Conservation (phyloP, 2,888 invertebrate species). For the Hydraecia micacea region DNA sequence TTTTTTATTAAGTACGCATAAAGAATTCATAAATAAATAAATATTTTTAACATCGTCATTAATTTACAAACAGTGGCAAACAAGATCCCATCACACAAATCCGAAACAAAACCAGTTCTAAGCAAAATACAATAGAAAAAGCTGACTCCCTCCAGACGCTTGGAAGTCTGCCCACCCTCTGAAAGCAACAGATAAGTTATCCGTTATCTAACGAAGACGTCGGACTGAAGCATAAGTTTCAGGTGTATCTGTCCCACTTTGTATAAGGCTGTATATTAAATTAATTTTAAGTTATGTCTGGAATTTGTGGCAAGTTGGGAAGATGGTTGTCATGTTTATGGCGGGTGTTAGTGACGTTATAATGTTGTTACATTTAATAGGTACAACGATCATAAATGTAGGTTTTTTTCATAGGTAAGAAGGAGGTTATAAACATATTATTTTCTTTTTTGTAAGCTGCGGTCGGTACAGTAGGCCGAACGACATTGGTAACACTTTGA, state of each 20-base stretch:
- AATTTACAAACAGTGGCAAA: not conserved
- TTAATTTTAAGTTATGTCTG: conserved; percentile 54
- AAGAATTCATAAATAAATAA: not conserved
- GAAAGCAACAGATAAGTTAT: conserved; percentile 53
- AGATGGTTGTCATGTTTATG: conserved; percentile 2
- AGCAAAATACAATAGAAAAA: conserved; percentile 34
- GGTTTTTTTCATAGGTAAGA: not conserved
- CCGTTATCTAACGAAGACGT: conserved; percentile 48
- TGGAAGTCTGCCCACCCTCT: conserved; percentile 51
- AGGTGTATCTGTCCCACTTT: conserved; percentile 52
- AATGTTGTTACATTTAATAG: not conserved
- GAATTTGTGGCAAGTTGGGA: conserved; percentile 28
- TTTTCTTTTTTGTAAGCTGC: not conserved
- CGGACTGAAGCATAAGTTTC: conserved; percentile 45
- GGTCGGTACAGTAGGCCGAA: not conserved
- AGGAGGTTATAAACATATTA: not conserved
- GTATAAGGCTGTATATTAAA: conserved; percentile 41
- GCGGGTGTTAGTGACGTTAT: not conserved
- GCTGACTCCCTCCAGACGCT: conserved; percentile 1
- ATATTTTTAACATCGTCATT: not conserved
- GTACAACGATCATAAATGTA: not conserved
- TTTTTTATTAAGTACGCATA: not conserved
- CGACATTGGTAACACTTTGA: not conserved
- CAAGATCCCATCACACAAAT: not conserved
- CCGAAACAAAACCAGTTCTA: conserved; percentile 13